Percentiles rank a stretch among this genome's conserved stretches.
Evolutionary conservation across 2,113 vertebrate genomes (phyloP).

Genomic region (Strigops habroptila): DNA sequence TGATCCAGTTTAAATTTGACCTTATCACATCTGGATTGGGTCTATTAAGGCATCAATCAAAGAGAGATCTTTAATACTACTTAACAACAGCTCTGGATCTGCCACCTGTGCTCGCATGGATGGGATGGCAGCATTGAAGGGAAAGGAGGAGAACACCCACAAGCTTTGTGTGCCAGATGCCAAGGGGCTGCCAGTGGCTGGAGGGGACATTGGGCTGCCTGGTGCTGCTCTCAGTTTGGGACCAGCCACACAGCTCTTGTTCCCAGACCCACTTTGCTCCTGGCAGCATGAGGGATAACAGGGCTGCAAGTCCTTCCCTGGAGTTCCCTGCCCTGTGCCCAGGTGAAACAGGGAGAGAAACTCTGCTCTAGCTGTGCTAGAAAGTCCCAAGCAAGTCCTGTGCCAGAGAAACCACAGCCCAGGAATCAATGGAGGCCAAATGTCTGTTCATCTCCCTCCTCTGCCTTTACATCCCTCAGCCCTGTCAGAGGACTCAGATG

Average conservation of each 20-base stretch:
- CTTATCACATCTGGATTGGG: constrained; percentile 18
- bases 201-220: fast-evolving
- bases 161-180: neutral
- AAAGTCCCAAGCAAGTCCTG: neutral
- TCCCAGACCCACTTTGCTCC: neutral
- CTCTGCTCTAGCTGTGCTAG: neutral
- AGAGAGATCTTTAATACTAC: neutral
- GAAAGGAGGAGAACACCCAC: neutral
- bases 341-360: fast-evolving
- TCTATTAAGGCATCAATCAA: constrained; percentile 48
- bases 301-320: neutral
- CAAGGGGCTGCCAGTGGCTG: fast-evolving
- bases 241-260: neutral
- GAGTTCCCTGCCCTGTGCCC: neutral
- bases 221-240: fast-evolving
- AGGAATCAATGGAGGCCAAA: neutral
- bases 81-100: neutral
- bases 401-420: neutral
- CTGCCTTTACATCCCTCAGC: neutral
- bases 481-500: neutral
- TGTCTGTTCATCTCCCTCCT: neutral
- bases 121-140: neutral
- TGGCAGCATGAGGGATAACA: neutral
- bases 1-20: constrained; percentile 64
- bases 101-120: neutral